phyloP scores from a whole-genome alignment of 2,888 invertebrate genomes.

The Drosophila quinaria region DNA sequence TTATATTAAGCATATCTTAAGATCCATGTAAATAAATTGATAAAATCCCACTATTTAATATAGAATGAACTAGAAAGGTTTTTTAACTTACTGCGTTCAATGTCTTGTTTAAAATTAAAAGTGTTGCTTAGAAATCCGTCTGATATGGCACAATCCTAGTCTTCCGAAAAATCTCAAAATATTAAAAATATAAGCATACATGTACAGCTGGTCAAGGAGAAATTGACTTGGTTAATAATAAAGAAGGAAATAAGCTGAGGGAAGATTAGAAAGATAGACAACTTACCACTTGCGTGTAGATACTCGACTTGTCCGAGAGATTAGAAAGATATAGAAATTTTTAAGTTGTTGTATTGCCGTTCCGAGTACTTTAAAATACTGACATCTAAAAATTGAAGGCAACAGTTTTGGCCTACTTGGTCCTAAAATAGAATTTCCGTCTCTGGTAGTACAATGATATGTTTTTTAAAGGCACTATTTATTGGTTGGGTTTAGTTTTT shows the following conservation, averaged over 20 bases:
- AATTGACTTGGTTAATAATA: too few species aligned
- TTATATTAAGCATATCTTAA: constrained; percentile 11
- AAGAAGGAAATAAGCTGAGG: background rate
- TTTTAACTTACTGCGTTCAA: constrained; percentile 37
- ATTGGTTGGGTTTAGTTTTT: background rate
- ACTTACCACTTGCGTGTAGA: constrained; percentile 58
- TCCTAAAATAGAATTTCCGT: constrained; percentile 3
- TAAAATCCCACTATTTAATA: background rate
- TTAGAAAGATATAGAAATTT: constrained; percentile 64
- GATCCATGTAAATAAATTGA: constrained; percentile 46
- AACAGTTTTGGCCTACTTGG: constrained; percentile 41
- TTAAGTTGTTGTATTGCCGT: constrained; percentile 20
- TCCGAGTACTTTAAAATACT: constrained; percentile 29
- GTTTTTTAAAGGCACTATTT: too few species aligned
- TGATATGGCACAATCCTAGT: constrained; percentile 20
- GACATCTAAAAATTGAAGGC: constrained; percentile 51
- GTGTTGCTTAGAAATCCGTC: constrained; percentile 4
- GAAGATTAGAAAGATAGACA: background rate
- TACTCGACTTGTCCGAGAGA: constrained; percentile 41
- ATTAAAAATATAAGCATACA: constrained; percentile 56
- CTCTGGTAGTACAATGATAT: too few species aligned
- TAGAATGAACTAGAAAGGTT: background rate
- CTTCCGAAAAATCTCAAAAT: constrained; percentile 34
- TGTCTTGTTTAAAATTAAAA: constrained; percentile 16
- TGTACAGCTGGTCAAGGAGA: constrained; percentile 30